Conservation (phyloP, 2,888 invertebrate species). For the Tricholauxania praeusta region DNA sequence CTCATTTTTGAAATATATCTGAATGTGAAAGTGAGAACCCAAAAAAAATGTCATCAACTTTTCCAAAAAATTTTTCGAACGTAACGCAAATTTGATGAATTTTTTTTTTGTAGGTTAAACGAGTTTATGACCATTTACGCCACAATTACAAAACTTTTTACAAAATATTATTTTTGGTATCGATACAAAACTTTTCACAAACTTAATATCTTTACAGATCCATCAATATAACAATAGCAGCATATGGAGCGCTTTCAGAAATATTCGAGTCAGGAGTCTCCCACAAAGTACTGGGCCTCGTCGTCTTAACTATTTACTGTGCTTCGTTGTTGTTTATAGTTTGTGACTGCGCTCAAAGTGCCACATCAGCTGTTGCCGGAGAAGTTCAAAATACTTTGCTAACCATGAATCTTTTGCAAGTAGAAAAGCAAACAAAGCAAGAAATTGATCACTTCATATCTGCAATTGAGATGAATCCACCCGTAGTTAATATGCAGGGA, state of each 20-base stretch:
- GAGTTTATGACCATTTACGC: too few relatives aligned
- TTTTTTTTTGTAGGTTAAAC: too few relatives aligned
- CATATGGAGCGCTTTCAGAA: conserved; percentile 76
- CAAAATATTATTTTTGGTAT: too few relatives aligned
- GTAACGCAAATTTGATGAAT: too few relatives aligned
- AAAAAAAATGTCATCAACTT: too few relatives aligned
- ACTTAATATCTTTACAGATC: conserved; percentile 66
- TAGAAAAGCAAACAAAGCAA: conserved; percentile 73
- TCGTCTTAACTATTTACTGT: conserved; percentile 75
- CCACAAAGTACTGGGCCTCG: conserved; percentile 76
- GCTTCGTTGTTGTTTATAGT: conserved; percentile 73
- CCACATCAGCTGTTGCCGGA: conserved; percentile 74
- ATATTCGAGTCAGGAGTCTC: conserved; percentile 76
- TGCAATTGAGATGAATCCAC: conserved; percentile 78
- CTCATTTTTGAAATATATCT: too few relatives aligned
- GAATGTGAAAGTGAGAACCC: too few relatives aligned
- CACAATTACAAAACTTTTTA: too few relatives aligned
- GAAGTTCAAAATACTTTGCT: conserved; percentile 75
- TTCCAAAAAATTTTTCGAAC: too few relatives aligned
- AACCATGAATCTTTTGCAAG: conserved; percentile 71
- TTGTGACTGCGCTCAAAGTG: conserved; percentile 76
- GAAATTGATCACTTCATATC: conserved; percentile 78
- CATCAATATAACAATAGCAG: conserved; percentile 75
- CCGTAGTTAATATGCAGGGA: conserved; percentile 76
- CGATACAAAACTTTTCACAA: not conserved